Evolutionary conservation across 2,113 vertebrate genomes (phyloP), one percentile per base, ranked within the genome.

Genomic region (Atrichornis clamosus): DNA sequence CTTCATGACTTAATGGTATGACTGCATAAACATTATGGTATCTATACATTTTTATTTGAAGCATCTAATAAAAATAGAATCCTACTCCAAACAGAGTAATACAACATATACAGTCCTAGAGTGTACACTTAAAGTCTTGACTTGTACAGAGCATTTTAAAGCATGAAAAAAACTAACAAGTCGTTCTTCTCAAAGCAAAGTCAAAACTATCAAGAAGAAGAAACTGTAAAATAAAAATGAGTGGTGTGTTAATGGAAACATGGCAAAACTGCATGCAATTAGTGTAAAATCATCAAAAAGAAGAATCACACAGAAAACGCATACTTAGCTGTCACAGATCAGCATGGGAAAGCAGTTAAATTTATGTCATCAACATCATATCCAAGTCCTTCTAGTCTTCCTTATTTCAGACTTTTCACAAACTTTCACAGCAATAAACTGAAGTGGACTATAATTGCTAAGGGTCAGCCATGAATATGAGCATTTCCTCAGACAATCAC

Each of bases 241-340:
- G 69, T 18, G 5, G 58, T 37, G 74, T 56, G 94, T 98, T 97
- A 97, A 97, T 96, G 94, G 96, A 97, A 97, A 97, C 49, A 92
- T 87, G 76, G 80, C 95, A 96, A 96, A 96, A 96, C 73, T 58
- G 75, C 98, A 98, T 98, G 98, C 98, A 97, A 89, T 98, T 98
- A 98, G 96, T 96, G 73, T 84, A 96, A 98, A 97, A 97, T 58
- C 97, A 97, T 92, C 78, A 95, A 94, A 63, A 95, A 95, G 81
- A 95, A 97, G 72, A 95, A 97, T 87, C 96, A 97, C 59, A 96
- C 85, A 85, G 67, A 96, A 94, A 92, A 96, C 44, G 15, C 87
- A 93, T 88, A 90, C 37, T 97, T 96, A 97, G 95, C 93, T 95
- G 91, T 79, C 94, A 96, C 22, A 93, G 69, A 96, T 95, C 94